Evolutionary conservation across 2,888 invertebrate genomes (phyloP).

Genomic region (Andrena bucephala): DNA sequence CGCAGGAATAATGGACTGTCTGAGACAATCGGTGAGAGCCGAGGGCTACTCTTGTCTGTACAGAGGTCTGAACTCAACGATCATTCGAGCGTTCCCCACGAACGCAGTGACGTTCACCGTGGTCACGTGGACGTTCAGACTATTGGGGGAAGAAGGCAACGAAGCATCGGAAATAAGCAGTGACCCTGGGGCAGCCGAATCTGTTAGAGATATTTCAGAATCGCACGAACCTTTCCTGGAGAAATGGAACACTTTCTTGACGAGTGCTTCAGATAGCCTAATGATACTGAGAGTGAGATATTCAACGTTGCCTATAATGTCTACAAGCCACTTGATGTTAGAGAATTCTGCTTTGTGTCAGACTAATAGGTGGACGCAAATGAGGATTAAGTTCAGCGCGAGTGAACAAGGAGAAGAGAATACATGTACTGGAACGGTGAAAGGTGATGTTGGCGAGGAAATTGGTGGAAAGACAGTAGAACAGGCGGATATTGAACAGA

Average conservation of each 20-base stretch:
- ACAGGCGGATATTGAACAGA: conserved; percentile 12
- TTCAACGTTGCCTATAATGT: conserved; percentile 36
- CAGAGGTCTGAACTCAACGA: conserved; percentile 91
- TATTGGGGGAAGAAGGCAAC: conserved; percentile 77
- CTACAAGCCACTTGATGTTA: background rate
- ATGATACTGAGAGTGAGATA: conserved; percentile 30
- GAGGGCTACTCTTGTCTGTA: conserved; percentile 92
- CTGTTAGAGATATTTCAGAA: conserved; percentile 8
- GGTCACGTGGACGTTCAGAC: conserved; percentile 91
- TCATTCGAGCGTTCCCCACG: conserved; percentile 95
- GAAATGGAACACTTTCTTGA: conserved; percentile 53
- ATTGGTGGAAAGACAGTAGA: conserved; percentile 22
- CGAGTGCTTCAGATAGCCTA: conserved; percentile 15
- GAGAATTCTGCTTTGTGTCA: background rate
- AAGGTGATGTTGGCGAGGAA: conserved; percentile 7
- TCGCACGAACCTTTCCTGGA: conserved; percentile 29
- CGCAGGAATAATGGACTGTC: conserved; percentile 90
- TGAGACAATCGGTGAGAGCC: conserved; percentile 88
- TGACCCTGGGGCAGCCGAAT: background rate
- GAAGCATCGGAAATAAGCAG: background rate
- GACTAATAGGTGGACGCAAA: background rate
- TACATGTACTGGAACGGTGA: background rate
- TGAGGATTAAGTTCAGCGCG: background rate
- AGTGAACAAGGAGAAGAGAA: background rate
- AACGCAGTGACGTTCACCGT: conserved; percentile 97